Percentiles rank a stretch among this genome's conserved stretches.
Conservation (phyloP, 1,140 invertebrate species). For the Yoshiicerus persimilis region DNA sequence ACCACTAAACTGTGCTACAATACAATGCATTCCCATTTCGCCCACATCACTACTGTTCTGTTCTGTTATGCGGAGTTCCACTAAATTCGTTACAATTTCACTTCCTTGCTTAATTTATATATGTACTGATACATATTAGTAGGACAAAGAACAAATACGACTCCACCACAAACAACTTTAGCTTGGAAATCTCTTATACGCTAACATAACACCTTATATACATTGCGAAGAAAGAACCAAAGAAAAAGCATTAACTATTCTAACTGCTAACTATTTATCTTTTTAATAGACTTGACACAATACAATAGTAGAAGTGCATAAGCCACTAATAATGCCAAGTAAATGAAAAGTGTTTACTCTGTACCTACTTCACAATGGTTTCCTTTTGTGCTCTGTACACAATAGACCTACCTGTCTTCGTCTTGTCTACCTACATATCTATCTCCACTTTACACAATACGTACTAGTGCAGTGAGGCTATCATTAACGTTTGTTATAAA, state of each 20-base stretch:
- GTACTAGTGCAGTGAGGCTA: background rate
- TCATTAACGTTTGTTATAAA: background rate
- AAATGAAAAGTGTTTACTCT: background rate
- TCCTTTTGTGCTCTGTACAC: background rate
- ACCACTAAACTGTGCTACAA: background rate
- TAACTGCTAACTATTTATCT: background rate
- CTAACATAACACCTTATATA: background rate
- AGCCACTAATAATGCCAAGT: no score
- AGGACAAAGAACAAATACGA: background rate
- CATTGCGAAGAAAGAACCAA: background rate
- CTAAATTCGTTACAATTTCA: background rate
- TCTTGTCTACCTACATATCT: background rate
- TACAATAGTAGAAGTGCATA: background rate
- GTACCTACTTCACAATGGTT: background rate
- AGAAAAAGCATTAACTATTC: background rate
- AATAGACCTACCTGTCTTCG: background rate
- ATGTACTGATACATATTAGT: background rate
- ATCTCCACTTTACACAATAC: background rate
- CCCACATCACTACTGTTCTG: background rate
- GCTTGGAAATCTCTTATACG: no score
- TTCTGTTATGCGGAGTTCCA: background rate
- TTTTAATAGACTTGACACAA: background rate
- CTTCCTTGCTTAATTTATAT: background rate
- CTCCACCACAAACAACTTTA: background rate
- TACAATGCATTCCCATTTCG: background rate